Evolutionary conservation across 2,888 invertebrate species (phyloP), one percentile per base, ranked within the genome.

Genomic region (Eupsilia transversa): DNA sequence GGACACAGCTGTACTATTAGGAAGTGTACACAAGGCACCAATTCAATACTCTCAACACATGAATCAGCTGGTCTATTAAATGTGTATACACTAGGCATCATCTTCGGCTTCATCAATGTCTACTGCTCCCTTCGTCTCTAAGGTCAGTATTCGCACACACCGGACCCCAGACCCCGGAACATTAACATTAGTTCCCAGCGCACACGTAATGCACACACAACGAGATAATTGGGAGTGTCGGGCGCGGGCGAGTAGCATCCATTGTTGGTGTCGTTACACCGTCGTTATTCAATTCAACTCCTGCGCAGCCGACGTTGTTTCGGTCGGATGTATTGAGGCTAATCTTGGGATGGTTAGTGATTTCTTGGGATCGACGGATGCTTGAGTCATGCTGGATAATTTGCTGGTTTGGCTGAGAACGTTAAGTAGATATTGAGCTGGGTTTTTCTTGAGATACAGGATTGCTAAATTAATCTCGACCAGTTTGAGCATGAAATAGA

Each of bases 261-360:
- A 94, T 96, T 96, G 96, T 95, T 93, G 92, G 93, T 94, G 95
- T 94, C 92, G 94, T 95, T 95, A 94, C 94, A 94, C 94, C 92
- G 94, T 95, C 91, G 95, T 96, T 96, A 96, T 96, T 92, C 96
- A 96, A 96, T 96, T 96, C 94, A 94, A 92, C 91, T 88, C 90
- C 90, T 92, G 93, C 90, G 90, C 91, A 87, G 87, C 83, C 89
- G 89, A 87, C 91, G 90, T 92, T 89, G 89, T 93, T 95, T 96
- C 95, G 95, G 94, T 95, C 86, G 83, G 86, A 86, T 87, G 86
- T 89, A 94, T 94, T 93, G 94, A 93, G 92, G 93, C 90, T 94
- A 94, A 94, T 94, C 90, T 91, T 85, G 73, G 76, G 83, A 86
- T 88, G 82, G 81, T 72, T 52, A 75, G 84, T 80, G 73, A 70